Percentiles rank a stretch among this genome's conserved stretches.
Conservation (phyloP, 2,113 vertebrate genomes). For the Coregonus clupeaformis region DNA sequence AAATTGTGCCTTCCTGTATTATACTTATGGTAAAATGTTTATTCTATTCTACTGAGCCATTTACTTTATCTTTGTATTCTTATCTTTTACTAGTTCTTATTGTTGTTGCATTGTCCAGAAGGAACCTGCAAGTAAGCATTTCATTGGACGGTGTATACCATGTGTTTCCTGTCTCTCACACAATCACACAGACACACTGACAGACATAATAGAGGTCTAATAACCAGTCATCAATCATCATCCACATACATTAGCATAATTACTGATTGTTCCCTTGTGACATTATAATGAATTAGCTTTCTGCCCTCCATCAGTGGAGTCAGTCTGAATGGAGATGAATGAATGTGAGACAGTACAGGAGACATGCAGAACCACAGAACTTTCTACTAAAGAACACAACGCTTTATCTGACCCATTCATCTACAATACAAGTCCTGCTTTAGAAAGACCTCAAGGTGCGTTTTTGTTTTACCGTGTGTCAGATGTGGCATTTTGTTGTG, state of each 20-base stretch:
- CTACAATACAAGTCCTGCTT: neutral
- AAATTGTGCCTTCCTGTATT: too few species aligned
- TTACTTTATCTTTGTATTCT: too few species aligned
- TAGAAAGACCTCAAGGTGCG: constrained; percentile 40
- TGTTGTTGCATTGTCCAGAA: too few species aligned
- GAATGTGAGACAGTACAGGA: constrained; percentile 61
- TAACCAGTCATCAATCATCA: constrained; percentile 57
- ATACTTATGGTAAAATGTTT: too few species aligned
- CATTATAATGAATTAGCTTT: constrained; percentile 4
- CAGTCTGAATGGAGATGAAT: constrained; percentile 41
- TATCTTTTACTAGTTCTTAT: too few species aligned
- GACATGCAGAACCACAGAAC: neutral
- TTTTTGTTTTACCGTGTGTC: constrained; percentile 33
- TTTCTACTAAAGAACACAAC: neutral
- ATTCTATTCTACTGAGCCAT: too few species aligned
- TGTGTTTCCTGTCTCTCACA: constrained; percentile 5
- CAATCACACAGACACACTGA: constrained; percentile 7
- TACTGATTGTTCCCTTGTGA: constrained; percentile 57
- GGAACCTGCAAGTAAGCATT: too few species aligned
- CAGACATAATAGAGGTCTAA: neutral
- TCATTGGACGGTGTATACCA: too few species aligned
- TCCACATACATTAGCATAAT: constrained; percentile 57
- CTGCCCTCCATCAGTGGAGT: constrained; percentile 29
- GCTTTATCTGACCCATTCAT: neutral
- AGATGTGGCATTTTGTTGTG: neutral